A percentile compares a stretch with the other conserved stretches of the same genome.
Conservation (phyloP, 2,797 vertebrate species). For the Pangasius krempfi region DNA sequence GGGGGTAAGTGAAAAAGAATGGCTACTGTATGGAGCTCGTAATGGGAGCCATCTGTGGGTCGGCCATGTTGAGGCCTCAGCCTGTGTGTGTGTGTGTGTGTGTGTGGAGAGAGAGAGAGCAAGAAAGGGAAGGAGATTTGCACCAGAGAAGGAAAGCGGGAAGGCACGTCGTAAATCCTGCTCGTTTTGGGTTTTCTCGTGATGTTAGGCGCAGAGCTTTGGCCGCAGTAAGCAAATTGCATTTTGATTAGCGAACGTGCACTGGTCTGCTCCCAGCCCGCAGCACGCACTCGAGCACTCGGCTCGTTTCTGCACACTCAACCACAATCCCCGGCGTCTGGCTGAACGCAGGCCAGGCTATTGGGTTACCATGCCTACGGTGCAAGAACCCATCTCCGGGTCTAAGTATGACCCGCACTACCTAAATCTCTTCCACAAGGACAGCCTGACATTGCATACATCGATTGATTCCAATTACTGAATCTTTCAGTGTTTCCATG, state of each 20-base stretch:
- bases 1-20: slow-evolving; percentile 90
- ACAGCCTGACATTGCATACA: background rate
- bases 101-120: slow-evolving; percentile 44
- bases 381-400: slow-evolving; percentile 12
- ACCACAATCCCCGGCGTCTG: slow-evolving; percentile 44
- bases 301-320: slow-evolving; percentile 24
- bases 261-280: slow-evolving; percentile 38
- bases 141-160: slow-evolving; percentile 67
- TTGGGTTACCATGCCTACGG: slow-evolving; percentile 37
- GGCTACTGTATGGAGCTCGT: slow-evolving; percentile 83
- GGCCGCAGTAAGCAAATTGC: slow-evolving; percentile 65
- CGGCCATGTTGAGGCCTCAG: slow-evolving; percentile 67
- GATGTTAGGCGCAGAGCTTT: slow-evolving; percentile 54
- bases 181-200: slow-evolving; percentile 65
- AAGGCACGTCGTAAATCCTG: slow-evolving; percentile 73
- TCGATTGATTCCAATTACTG: slow-evolving; percentile 10
- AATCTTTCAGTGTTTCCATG: slow-evolving; percentile 23
- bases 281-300: slow-evolving; percentile 41
- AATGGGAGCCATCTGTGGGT: slow-evolving; percentile 94
- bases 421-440: slow-evolving; percentile 22
- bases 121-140: slow-evolving; percentile 67
- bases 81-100: slow-evolving; percentile 15
- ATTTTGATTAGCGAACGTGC: slow-evolving; percentile 64
- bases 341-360: slow-evolving; percentile 23
- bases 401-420: slow-evolving; percentile 12